Evolutionary conservation across 1,140 invertebrate genomes (phyloP).

Genomic region (Heliconius himera): DNA sequence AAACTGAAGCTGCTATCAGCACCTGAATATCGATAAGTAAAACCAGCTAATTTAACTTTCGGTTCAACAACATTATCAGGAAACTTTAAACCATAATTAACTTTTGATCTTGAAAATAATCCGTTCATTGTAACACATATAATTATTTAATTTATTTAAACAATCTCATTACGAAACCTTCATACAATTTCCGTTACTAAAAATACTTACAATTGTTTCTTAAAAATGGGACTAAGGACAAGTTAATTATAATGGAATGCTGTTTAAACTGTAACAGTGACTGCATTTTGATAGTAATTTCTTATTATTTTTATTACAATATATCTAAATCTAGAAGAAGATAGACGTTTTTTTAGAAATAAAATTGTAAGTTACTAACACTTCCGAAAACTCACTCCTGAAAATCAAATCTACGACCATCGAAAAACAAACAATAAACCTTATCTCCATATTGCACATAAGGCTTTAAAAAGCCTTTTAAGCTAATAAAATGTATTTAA

Average conservation of each 20-base stretch:
- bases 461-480: neutral
- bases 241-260: constrained; percentile 13
- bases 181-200: neutral
- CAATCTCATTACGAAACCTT: neutral
- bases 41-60: neutral
- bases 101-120: neutral
- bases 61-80: neutral
- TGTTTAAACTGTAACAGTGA: constrained; percentile 17
- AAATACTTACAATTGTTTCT: constrained; percentile 19
- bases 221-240: constrained; percentile 11
- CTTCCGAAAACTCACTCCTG: too few relatives aligned
- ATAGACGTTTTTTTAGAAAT: neutral
- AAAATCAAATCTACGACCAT: too few relatives aligned
- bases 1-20: too few relatives aligned
- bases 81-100: neutral
- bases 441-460: neutral
- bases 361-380: neutral
- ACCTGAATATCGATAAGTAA: neutral
- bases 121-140: neutral
- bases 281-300: neutral
- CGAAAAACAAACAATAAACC: neutral
- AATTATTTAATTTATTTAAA: constrained; percentile 4
- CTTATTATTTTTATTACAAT: neutral
- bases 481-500: constrained; percentile 9
- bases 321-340: neutral